These are phyloP conservation scores for Eueremaeus valkanovi DNA, from an alignment of 2,888 invertebrate genomes.

Conservation along the genomic window DNA sequence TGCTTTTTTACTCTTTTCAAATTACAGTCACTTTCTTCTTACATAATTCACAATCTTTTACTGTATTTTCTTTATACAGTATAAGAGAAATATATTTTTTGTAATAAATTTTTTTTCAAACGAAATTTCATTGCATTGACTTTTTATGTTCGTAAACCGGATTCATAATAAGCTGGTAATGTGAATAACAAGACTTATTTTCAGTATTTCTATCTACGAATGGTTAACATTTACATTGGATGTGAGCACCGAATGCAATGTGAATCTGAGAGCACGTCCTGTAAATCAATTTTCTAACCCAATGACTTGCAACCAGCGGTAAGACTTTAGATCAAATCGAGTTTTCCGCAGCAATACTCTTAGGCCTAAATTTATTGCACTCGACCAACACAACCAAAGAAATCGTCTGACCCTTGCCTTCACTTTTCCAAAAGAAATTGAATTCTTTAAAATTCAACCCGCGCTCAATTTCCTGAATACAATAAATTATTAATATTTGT, in stretches of 20 bases:
- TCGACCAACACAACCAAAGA: not conserved
- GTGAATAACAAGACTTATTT: slow-evolving; percentile 1
- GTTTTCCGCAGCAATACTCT: slow-evolving; percentile 30
- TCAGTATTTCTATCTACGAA: not conserved
- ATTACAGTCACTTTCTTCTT: not conserved
- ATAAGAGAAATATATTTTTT: not conserved
- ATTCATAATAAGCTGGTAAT: not conserved
- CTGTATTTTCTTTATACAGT: not conserved
- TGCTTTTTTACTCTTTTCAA: not conserved
- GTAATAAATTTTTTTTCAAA: not conserved
- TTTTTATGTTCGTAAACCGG: not conserved
- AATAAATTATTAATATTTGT: not conserved
- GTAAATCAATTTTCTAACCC: slow-evolving; percentile 32
- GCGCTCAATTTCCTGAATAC: not conserved
- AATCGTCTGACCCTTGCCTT: slow-evolving; percentile 7
- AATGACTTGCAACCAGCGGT: slow-evolving; percentile 22
- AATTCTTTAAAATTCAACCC: not conserved
- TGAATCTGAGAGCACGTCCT: not conserved
- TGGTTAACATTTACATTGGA: not conserved
- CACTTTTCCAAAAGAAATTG: not conserved
- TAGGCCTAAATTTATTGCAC: slow-evolving; percentile 12
- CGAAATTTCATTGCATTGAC: not conserved
- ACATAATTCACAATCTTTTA: too few relatives aligned
- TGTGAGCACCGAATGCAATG: not conserved
- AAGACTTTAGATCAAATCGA: not conserved